phyloP scores from a whole-genome alignment of 2,888 invertebrate species.

The Cheilosia vulpina region DNA sequence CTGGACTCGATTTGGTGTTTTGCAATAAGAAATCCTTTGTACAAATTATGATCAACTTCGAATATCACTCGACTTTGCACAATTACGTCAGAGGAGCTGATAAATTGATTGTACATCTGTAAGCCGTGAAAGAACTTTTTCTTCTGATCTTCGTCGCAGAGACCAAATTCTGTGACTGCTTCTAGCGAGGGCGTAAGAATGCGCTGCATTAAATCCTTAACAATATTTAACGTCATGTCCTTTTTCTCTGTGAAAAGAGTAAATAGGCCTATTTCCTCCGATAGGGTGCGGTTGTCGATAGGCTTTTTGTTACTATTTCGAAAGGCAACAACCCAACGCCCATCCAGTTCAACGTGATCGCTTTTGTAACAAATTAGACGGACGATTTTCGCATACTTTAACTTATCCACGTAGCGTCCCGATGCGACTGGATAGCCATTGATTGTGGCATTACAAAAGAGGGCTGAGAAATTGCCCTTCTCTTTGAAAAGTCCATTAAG shows the following conservation, averaged over 20 bases:
- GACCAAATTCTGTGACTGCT: constrained; percentile 85
- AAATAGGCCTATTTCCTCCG: constrained; percentile 83
- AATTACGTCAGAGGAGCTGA: constrained; percentile 87
- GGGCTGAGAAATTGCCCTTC: constrained; percentile 86
- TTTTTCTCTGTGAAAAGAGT: constrained; percentile 75
- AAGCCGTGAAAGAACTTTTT: constrained; percentile 86
- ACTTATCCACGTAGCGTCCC: constrained; percentile 79
- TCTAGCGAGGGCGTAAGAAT: constrained; percentile 84
- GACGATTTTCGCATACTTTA: constrained; percentile 82
- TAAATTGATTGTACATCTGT: constrained; percentile 84
- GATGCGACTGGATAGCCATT: constrained; percentile 86
- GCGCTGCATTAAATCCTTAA: constrained; percentile 78
- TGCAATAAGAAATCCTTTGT: constrained; percentile 86
- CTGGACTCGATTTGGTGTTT: constrained; percentile 86
- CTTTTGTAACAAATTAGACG: constrained; percentile 88
- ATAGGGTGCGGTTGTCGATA: constrained; percentile 87
- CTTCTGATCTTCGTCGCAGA: constrained; percentile 83
- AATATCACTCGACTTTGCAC: constrained; percentile 87
- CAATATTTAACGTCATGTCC: constrained; percentile 76
- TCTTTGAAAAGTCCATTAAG: constrained; percentile 87
- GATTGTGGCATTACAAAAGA: constrained; percentile 88
- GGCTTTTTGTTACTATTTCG: constrained; percentile 86
- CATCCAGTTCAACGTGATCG: constrained; percentile 85
- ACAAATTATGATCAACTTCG: constrained; percentile 85
- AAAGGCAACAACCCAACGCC: constrained; percentile 88